Evolutionary conservation across 35 echinoderm and acorn worm genomes (phyloP).

Genomic region (Chiridota heheva): DNA sequence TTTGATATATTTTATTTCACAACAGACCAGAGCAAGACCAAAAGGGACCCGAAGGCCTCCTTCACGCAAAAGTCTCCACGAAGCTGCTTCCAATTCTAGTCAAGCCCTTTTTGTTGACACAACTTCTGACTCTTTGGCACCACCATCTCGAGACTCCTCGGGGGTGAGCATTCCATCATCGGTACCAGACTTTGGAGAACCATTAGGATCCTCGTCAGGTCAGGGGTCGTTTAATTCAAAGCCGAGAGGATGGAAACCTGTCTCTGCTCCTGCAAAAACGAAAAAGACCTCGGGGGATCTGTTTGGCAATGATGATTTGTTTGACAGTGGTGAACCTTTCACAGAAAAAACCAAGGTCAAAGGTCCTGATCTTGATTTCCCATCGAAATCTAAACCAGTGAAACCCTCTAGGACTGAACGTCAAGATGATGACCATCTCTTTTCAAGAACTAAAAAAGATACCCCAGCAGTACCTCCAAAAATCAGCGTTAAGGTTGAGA

Average conservation of each 20-base stretch:
- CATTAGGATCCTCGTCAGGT: background rate
- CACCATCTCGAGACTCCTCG: no score
- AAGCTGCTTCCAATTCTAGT: conserved; percentile 32
- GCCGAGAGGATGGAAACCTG: conserved; percentile 11
- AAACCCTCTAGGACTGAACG: no score
- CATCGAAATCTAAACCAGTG: no score
- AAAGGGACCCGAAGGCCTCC: conserved; percentile 61
- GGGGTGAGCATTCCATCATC: no score
- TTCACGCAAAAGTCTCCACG: conserved; percentile 36
- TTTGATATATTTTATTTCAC: no score
- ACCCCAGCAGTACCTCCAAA: no score
- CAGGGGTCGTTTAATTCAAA: no score
- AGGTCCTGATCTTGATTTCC: background rate
- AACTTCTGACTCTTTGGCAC: background rate
- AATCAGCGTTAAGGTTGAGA: no score
- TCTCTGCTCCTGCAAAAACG: background rate
- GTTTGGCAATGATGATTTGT: conserved; percentile 76
- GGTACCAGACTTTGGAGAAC: no score
- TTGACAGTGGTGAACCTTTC: conserved; percentile 26
- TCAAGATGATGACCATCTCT: no score
- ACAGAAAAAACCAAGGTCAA: background rate
- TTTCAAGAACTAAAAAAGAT: no score
- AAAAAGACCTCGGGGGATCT: conserved; percentile 39
- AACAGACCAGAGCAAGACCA: conserved; percentile 56
- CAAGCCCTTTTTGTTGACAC: conserved; percentile 18